Evolutionary conservation across 2,113 vertebrate species (phyloP).

Genomic region (Stegostoma tigrinum): DNA sequence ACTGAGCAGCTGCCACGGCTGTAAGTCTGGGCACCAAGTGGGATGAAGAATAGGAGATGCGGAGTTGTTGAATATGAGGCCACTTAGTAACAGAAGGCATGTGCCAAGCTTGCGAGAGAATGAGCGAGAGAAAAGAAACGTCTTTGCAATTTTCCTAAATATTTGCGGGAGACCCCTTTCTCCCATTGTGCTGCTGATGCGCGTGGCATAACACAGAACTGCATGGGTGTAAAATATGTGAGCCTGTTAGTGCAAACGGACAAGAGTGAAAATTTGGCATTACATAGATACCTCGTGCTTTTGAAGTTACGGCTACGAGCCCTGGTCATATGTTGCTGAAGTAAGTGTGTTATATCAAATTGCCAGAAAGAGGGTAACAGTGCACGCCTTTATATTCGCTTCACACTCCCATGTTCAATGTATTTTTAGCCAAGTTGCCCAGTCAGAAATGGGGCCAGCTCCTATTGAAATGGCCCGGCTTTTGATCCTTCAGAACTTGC

Average conservation of each 20-base stretch:
- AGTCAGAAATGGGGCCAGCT: background rate
- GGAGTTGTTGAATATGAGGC: conserved; percentile 70
- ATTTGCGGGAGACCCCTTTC: conserved; percentile 54
- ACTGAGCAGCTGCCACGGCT: conserved; percentile 75
- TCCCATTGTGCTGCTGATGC: conserved; percentile 56
- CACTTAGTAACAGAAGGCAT: conserved; percentile 79
- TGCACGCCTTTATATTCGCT: background rate
- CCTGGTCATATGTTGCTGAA: background rate
- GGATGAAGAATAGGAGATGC: conserved; percentile 62
- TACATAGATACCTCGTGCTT: background rate
- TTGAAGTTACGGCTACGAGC: background rate
- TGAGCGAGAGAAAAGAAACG: conserved; percentile 63
- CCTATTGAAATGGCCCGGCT: background rate
- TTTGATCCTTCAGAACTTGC: conserved; percentile 15
- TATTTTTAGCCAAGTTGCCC: background rate
- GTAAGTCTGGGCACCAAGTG: conserved; percentile 70
- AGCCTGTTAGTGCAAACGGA: conserved; percentile 40
- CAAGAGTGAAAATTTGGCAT: background rate
- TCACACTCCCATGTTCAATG: conserved; percentile 22
- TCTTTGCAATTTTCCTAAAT: conserved; percentile 59
- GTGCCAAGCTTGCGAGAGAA: conserved; percentile 68
- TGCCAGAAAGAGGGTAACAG: background rate
- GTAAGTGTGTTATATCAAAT: background rate
- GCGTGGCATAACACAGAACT: conserved; percentile 55
- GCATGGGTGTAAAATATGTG: conserved; percentile 47